These are phyloP conservation scores for Leontopithecus rosalia DNA, from an alignment of 2,797 vertebrate species.

Conservation along the genomic window DNA sequence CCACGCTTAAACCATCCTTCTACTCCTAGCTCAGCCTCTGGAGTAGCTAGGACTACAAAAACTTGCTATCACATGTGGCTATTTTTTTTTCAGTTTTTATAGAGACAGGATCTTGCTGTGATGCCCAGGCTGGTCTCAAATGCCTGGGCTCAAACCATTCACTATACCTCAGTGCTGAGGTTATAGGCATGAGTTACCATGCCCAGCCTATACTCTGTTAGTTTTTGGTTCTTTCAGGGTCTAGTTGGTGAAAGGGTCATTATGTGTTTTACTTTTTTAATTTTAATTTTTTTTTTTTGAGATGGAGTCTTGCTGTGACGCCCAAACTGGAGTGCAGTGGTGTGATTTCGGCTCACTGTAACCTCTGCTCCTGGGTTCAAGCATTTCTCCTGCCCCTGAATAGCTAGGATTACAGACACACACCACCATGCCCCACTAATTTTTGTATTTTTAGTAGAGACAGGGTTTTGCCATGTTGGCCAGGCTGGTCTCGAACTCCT, in stretches of 20 bases:
- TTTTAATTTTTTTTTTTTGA: not conserved
- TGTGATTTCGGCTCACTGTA: not conserved
- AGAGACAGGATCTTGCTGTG: not conserved
- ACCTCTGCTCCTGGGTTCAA: not conserved
- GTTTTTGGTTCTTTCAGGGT: not conserved
- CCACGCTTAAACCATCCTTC: not conserved
- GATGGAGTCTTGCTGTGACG: not conserved
- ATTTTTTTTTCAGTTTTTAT: not conserved
- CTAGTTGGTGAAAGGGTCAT: constrained; percentile 23
- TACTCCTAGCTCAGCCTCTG: not conserved
- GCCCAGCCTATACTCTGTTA: not conserved
- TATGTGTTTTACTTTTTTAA: constrained; percentile 33
- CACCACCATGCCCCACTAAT: not conserved
- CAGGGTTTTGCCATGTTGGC: not conserved
- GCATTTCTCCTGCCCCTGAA: not conserved
- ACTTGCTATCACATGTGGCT: not conserved
- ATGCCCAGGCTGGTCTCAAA: not conserved
- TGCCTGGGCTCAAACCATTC: not conserved
- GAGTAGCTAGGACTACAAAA: not conserved
- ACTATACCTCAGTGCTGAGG: not conserved
- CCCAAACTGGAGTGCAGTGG: not conserved
- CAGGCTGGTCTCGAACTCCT: not conserved
- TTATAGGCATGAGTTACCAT: not conserved
- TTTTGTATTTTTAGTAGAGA: not conserved
- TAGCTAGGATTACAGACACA: not conserved